Conservation (phyloP, 2,797 vertebrate species). For the Selene dorsalis region DNA sequence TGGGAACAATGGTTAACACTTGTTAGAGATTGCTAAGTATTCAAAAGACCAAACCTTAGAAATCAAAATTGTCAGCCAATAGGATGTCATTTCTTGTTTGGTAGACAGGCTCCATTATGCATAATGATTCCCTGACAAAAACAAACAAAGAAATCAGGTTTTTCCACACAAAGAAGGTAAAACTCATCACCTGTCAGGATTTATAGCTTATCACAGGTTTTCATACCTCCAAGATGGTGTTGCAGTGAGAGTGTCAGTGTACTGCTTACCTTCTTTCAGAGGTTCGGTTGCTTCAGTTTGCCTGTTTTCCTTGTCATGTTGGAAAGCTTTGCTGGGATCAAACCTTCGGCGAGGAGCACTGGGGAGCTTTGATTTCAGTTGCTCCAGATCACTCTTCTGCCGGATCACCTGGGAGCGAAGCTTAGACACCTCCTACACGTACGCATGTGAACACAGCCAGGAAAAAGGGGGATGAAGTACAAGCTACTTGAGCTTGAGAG, state of each 20-base stretch:
- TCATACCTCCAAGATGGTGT: neutral
- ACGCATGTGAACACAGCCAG: slow-evolving; percentile 7
- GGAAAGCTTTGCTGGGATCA: slow-evolving; percentile 93
- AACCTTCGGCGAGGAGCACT: slow-evolving; percentile 77
- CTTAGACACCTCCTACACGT: slow-evolving; percentile 87
- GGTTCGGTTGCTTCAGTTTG: slow-evolving; percentile 74
- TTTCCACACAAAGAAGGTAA: neutral
- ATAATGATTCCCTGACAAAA: slow-evolving; percentile 68
- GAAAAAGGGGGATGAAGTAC: neutral
- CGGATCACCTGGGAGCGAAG: slow-evolving; percentile 84
- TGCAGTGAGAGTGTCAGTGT: neutral
- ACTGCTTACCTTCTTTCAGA: slow-evolving; percentile 86
- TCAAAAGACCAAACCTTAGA: slow-evolving; percentile 12
- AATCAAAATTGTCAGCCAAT: neutral
- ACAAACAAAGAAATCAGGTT: slow-evolving; percentile 40
- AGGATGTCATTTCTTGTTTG: slow-evolving; percentile 14
- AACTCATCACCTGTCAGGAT: neutral
- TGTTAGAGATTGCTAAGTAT: neutral
- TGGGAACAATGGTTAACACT: neutral
- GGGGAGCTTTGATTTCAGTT: slow-evolving; percentile 80
- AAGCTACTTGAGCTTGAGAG: neutral
- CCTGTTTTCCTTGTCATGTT: slow-evolving; percentile 92
- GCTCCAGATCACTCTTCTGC: slow-evolving; percentile 86
- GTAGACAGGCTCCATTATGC: slow-evolving; percentile 40
- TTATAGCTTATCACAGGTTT: neutral